These are phyloP conservation scores for Dendrophyllia cribrosa DNA, from an alignment of 64 coral and sea anemone genomes.

Conservation along the genomic window DNA sequence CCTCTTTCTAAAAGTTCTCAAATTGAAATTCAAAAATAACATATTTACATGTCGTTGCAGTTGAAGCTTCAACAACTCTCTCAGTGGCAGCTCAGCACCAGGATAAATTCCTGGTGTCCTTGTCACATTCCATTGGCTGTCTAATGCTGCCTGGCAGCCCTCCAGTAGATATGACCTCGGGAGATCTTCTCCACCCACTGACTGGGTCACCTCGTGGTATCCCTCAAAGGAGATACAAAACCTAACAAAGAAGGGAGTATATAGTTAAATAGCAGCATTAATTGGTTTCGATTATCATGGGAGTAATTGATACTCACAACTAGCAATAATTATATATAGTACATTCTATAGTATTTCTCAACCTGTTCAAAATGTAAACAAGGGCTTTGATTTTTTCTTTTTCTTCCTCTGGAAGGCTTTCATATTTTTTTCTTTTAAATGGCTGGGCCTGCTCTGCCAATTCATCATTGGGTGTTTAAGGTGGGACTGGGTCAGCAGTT, in stretches of 20 bases:
- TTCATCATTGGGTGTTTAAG: neutral
- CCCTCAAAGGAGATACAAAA: slow-evolving; percentile 27
- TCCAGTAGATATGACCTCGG: neutral
- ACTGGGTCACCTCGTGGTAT: slow-evolving; percentile 36
- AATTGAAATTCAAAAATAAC: too few relatives aligned
- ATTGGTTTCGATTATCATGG: neutral
- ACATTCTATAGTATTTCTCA: neutral
- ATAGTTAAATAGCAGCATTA: neutral
- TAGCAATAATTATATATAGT: neutral
- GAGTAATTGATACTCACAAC: too few relatives aligned
- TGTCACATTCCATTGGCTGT: neutral
- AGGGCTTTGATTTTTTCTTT: neutral
- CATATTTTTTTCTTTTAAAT: neutral
- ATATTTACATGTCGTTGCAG: neutral
- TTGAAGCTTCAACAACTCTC: neutral
- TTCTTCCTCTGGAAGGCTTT: neutral
- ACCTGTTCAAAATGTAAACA: slow-evolving; percentile 18
- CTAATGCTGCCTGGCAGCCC: neutral
- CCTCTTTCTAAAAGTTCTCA: too few relatives aligned
- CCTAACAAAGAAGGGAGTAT: neutral
- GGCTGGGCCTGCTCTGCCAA: neutral
- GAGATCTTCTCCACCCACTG: neutral
- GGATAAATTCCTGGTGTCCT: slow-evolving; percentile 21
- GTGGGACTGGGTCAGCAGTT: neutral
- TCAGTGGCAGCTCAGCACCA: slow-evolving; percentile 27